Base-by-base conservation (phyloP, 1,140 invertebrate species). In the Sycobia sp. region DNA sequence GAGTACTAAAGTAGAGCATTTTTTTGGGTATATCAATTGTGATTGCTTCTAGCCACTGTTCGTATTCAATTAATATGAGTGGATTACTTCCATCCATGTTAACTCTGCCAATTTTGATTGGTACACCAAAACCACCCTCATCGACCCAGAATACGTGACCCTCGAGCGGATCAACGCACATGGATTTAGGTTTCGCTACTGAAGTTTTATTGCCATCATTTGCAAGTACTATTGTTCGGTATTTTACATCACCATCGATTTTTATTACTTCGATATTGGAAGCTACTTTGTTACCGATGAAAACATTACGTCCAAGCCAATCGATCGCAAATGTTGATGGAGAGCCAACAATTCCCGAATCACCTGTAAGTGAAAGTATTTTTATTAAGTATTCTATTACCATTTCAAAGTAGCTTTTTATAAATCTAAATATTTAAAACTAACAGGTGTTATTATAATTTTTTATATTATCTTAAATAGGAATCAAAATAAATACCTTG, bases 291-390 rank as follows among this genome's bases (percentile, higher is more conserved):
- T 98, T 98, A 11, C 95, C 96, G 69, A 98, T 90, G 73, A 93
- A 98, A 8, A 99, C 75, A 80, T 99, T 99, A 38, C 95, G 83
- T 9, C 96, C 95, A 27, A 98, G 84, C 96, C 96, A 98, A 75
- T 99, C 97, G 73, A 97, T 92, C 0, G 96, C 96, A 29, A 99
- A 88, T 1, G 92, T 88, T 43, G 93, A 94, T 0, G 96, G 93
- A 0, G 93, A 89, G 0, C 96, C 96, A 25, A 97, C 90, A 29
- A 97, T 87, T 8, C 94, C 94, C 7, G 86, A 86, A 60, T 93
- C 90, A 5, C 77, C 77, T 14, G 25, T 22, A 5, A 20, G 16
- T 20, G 5, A 44, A 32, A 44, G 41, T 18, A 44, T 44, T 29
- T 14, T 7, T 46, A 20, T 46, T 22, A 46, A 49, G 5, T 49